phyloP scores from a whole-genome alignment of 2,797 vertebrate species.

The Acrossocheilus wenchowensis region DNA sequence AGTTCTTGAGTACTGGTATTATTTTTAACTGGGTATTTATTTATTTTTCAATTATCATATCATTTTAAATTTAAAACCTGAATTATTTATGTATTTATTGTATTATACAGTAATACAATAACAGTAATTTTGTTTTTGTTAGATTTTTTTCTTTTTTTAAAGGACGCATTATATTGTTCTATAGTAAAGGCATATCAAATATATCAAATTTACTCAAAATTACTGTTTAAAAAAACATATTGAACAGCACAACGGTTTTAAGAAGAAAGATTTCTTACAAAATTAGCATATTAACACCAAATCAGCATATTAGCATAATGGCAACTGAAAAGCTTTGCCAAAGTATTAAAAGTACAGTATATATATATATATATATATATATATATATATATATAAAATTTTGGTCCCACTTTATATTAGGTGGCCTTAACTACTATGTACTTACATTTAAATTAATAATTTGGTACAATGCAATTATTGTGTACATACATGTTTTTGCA shows the following conservation, averaged over 20 bases:
- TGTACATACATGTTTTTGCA: too few relatives aligned
- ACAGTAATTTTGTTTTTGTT: neutral
- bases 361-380: neutral
- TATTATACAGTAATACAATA: too few relatives aligned
- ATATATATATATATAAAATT: neutral
- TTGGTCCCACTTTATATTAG: too few relatives aligned
- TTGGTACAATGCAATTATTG: too few relatives aligned
- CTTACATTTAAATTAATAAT: too few relatives aligned
- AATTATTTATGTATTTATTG: neutral
- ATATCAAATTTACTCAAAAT: neutral
- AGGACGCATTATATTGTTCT: neutral
- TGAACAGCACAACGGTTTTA: neutral
- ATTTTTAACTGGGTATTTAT: neutral
- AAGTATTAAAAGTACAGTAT: neutral
- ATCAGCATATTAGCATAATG: too few relatives aligned
- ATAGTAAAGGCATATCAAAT: neutral
- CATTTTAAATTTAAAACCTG: neutral
- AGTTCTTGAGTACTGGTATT: neutral
- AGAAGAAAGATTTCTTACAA: neutral
- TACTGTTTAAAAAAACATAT: too few relatives aligned
- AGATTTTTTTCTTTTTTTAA: neutral
- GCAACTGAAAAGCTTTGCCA: neutral
- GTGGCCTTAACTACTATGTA: too few relatives aligned
- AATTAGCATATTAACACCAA: neutral
- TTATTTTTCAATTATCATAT: neutral